Conservation (phyloP, 2,797 vertebrate genomes). For the Anableps anableps region DNA sequence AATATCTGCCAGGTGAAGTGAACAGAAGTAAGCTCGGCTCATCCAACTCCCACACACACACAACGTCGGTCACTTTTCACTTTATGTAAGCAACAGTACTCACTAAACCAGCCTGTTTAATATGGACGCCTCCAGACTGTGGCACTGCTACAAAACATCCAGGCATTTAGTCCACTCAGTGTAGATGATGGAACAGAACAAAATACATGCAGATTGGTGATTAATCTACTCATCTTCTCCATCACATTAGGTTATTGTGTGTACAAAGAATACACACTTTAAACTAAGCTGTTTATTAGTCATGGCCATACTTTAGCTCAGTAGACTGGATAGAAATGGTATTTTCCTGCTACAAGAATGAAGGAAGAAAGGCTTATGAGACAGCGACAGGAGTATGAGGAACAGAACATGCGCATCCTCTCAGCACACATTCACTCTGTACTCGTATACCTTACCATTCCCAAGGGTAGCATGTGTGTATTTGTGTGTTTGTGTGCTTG, state of each 20-base stretch:
- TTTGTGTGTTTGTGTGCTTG: conserved; percentile 24
- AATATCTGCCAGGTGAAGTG: conserved; percentile 63
- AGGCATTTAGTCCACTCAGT: conserved; percentile 50
- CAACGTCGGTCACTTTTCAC: conserved; percentile 34
- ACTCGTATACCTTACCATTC: conserved; percentile 48
- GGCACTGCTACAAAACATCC: conserved; percentile 51
- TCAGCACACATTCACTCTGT: conserved; percentile 18
- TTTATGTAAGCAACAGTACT: conserved; percentile 36
- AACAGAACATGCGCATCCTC: conserved; percentile 47
- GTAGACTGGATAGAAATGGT: conserved; percentile 15
- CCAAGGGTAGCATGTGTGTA: conserved; percentile 39
- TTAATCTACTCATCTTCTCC: conserved; percentile 33
- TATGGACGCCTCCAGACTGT: conserved; percentile 60
- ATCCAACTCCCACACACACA: conserved; percentile 46
- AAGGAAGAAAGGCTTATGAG: not conserved
- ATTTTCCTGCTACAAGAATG: not conserved
- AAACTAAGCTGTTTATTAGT: not conserved
- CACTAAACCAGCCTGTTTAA: conserved; percentile 46
- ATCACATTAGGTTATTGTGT: conserved; percentile 29
- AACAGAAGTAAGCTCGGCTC: conserved; percentile 26
- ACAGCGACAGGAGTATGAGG: conserved; percentile 15
- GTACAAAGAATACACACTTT: not conserved
- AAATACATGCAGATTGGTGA: conserved; percentile 33
- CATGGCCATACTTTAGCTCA: not conserved
- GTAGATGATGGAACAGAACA: conserved; percentile 54